phyloP scores from a whole-genome alignment of 2,113 vertebrate species.

The Spermophilus dauricus region DNA sequence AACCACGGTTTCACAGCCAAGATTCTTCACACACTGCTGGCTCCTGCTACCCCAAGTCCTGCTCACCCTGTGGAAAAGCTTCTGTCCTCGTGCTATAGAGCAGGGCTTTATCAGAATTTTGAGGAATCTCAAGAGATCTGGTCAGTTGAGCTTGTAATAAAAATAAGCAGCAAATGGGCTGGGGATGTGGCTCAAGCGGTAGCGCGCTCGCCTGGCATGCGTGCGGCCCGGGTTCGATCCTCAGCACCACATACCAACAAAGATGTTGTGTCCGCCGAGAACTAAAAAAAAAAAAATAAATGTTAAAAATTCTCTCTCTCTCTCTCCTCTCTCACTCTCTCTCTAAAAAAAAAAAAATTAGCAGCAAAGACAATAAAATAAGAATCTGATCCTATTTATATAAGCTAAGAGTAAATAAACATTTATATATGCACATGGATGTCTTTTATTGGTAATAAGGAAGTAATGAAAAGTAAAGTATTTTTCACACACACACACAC shows the following conservation, averaged over 20 bases:
- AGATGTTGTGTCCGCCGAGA: too few species aligned
- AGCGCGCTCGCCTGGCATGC: too few species aligned
- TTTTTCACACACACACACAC: not conserved
- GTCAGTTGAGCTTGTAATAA: not conserved
- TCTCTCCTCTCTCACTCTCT: too few species aligned
- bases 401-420: conserved; percentile 16
- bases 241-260: too few species aligned
- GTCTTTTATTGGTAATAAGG: not conserved
- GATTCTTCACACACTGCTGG: rapidly evolving
- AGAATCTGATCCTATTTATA: not conserved
- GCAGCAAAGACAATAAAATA: not conserved
- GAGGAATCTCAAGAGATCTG: conserved; percentile 27
- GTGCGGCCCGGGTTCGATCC: too few species aligned
- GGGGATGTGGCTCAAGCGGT: too few species aligned
- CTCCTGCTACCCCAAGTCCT: not conserved
- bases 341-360: too few species aligned
- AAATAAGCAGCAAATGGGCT: conserved; percentile 20
- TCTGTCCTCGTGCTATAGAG: not conserved
- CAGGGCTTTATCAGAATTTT: not conserved
- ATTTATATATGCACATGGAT: not conserved
- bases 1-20: not conserved
- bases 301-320: too few species aligned
- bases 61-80: not conserved
- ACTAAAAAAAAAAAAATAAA: too few species aligned
- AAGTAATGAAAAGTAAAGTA: not conserved